phyloP scores from a whole-genome alignment of 2,113 vertebrate genomes.

The Megalops atlanticus region DNA sequence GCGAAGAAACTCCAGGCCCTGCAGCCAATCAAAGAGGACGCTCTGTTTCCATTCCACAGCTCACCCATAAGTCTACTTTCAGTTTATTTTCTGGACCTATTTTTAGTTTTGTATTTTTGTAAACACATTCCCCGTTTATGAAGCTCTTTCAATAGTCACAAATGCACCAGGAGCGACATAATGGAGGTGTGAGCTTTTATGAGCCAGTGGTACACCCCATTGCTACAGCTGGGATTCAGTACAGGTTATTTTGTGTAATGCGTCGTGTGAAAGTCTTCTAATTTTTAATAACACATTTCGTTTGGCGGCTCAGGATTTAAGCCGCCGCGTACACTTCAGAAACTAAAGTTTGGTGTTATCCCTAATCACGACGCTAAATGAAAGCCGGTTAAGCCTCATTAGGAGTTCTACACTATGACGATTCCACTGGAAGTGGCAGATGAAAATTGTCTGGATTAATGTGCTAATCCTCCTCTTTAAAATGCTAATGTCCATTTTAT shows the following conservation, averaged over 20 bases:
- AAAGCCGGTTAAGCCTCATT: conserved; percentile 91
- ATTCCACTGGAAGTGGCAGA: conserved; percentile 96
- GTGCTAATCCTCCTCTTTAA: conserved; percentile 99
- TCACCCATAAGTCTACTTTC: neutral
- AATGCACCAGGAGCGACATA: no score
- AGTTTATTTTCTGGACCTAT: conserved; percentile 9
- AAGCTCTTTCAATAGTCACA: neutral
- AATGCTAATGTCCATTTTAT: conserved; percentile 99
- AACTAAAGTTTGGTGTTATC: conserved; percentile 88
- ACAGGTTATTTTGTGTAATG: conserved; percentile 47
- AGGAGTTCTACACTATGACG: conserved; percentile 89
- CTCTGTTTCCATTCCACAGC: no score
- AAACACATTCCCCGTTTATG: neutral
- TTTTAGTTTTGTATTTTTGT: neutral
- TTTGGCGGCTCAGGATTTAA: conserved; percentile 70
- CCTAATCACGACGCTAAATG: conserved; percentile 83
- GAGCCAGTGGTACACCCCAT: neutral
- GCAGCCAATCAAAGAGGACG: conserved; percentile 65
- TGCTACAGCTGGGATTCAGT: neutral
- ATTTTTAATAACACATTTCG: conserved; percentile 74
- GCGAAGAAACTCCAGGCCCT: conserved; percentile 77
- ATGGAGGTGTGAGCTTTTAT: no score
- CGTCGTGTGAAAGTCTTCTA: conserved; percentile 65
- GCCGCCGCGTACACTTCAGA: conserved; percentile 78
- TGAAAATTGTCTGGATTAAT: conserved; percentile 98